These are phyloP conservation scores for Rhinatrema bivittatum DNA, from an alignment of 2,797 vertebrate genomes.

Conservation along the genomic window DNA sequence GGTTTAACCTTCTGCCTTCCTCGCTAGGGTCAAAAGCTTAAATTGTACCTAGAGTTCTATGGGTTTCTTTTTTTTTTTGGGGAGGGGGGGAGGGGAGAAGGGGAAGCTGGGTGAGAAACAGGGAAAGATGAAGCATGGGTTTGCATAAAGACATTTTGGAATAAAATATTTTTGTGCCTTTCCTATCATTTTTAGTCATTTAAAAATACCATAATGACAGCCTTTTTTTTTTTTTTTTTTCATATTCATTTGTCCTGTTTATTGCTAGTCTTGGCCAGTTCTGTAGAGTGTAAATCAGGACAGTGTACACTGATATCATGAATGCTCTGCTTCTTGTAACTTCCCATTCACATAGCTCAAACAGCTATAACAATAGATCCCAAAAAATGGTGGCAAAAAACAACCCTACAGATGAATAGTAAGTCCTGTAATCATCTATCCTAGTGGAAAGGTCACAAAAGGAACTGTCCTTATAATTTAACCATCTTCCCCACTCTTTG, in stretches of 20 bases:
- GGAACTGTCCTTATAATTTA: constrained; percentile 36
- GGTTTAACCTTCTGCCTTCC: constrained; percentile 70
- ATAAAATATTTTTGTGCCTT: constrained; percentile 4
- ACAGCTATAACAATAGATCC: background rate
- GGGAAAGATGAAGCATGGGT: constrained; percentile 15
- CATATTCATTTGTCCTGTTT: too few species aligned
- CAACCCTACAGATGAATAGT: background rate
- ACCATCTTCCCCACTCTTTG: constrained; percentile 37
- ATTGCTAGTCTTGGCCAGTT: constrained; percentile 3
- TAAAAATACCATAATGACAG: too few species aligned
- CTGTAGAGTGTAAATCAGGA: constrained; percentile 20
- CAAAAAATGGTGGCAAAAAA: constrained; percentile 4
- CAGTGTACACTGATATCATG: too few species aligned
- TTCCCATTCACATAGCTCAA: background rate
- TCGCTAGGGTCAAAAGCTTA: constrained; percentile 54
- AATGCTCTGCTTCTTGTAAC: constrained; percentile 8
- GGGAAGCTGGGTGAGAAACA: constrained; percentile 10
- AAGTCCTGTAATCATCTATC: constrained; percentile 21
- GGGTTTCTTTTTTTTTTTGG: too few species aligned
- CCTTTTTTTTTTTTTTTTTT: too few species aligned
- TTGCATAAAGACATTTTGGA: background rate
- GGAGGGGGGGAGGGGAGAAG: background rate
- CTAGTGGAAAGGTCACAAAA: constrained; percentile 26
- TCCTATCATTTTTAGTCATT: constrained; percentile 23
- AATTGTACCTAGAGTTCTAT: constrained; percentile 29